Conservation (phyloP, 2,797 vertebrate species). For the Melanotaenia parkinsoni region DNA sequence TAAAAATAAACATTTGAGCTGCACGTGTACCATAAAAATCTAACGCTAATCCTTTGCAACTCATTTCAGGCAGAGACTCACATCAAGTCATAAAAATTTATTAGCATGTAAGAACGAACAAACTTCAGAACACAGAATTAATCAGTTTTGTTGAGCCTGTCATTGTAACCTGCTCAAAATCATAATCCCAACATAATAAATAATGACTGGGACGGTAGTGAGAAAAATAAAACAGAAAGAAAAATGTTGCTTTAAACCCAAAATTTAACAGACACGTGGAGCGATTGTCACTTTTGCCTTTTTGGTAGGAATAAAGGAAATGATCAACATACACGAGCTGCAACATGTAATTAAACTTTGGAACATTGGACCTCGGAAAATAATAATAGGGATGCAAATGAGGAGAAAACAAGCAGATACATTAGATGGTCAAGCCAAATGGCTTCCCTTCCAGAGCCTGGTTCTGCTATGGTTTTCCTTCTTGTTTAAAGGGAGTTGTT, state of each 20-base stretch:
- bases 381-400: conserved; percentile 18
- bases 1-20: neutral
- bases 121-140: no score
- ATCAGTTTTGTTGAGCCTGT: no score
- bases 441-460: no score
- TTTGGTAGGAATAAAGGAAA: neutral
- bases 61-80: neutral
- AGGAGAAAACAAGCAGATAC: neutral
- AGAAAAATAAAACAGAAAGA: neutral
- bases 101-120: neutral
- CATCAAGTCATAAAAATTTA: neutral
- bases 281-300: neutral
- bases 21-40: neutral
- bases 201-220: neutral
- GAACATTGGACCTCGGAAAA: neutral
- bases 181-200: no score
- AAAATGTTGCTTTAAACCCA: neutral
- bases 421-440: neutral
- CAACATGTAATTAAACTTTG: conserved; percentile 11
- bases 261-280: neutral
- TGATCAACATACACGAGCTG: neutral
- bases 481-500: no score
- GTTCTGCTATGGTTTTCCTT: no score
- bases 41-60: neutral
- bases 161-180: no score